Conservation (phyloP, 2,797 vertebrate species). For the Pelochelys cantorii region DNA sequence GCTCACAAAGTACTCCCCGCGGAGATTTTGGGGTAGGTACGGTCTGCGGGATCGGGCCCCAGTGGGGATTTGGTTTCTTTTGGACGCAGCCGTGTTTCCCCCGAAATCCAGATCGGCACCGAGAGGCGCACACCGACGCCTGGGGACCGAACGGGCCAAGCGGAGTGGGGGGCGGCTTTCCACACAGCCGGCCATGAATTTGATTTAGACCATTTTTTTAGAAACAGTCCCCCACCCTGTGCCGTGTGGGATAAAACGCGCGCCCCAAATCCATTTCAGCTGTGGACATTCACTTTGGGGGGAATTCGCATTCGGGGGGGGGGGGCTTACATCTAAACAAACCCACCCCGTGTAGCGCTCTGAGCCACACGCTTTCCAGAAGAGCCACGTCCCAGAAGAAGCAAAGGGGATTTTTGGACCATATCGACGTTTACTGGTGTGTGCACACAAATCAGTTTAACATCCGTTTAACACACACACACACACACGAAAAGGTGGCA, state of each 20-base stretch:
- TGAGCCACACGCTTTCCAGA: too few species aligned
- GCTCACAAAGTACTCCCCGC: not conserved
- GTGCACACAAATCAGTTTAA: too few species aligned
- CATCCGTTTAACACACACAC: too few species aligned
- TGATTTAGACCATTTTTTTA: too few species aligned
- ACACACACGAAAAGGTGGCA: not conserved
- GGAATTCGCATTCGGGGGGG: too few species aligned
- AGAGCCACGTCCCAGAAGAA: not conserved
- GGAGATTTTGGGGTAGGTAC: not conserved
- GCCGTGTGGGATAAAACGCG: not conserved
- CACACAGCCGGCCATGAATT: too few species aligned
- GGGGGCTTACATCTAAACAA: too few species aligned
- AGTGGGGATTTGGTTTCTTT: not conserved
- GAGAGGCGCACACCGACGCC: not conserved
- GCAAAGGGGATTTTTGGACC: not conserved
- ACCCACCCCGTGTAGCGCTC: too few species aligned
- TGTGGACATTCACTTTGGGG: not conserved
- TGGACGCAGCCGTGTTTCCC: fast-evolving
- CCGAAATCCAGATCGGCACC: not conserved
- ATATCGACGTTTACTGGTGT: not conserved
- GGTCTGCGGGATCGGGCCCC: not conserved
- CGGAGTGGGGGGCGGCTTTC: too few species aligned
- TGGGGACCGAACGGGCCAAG: too few species aligned
- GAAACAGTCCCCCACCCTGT: not conserved
- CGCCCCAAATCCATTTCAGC: not conserved